phyloP scores from a whole-genome alignment of 2,888 invertebrate species.

The Catocala fraxini region DNA sequence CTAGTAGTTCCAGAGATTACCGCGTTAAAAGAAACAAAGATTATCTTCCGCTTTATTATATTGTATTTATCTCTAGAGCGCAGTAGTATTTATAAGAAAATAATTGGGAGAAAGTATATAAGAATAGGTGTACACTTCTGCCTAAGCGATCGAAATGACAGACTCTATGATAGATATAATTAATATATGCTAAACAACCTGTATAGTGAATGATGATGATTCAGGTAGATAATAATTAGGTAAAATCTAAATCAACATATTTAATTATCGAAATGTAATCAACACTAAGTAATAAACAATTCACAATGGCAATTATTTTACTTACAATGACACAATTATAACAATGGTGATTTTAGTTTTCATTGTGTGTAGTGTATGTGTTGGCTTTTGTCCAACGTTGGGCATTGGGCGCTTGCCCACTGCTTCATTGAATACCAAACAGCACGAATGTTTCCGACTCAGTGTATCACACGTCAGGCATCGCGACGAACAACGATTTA shows the following conservation, averaged over 20 bases:
- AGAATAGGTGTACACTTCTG: too few species aligned
- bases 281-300: conserved; percentile 5
- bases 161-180: too few species aligned
- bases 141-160: too few species aligned
- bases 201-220: neutral
- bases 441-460: conserved; percentile 10
- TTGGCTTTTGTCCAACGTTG: conserved; percentile 40
- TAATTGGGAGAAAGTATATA: too few species aligned
- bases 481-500: conserved; percentile 1
- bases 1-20: too few species aligned
- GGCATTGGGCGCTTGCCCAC: conserved; percentile 16
- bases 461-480: conserved; percentile 7
- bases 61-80: too few species aligned
- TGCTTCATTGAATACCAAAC: conserved; percentile 12
- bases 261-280: conserved; percentile 9
- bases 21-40: too few species aligned
- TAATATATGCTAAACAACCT: too few species aligned
- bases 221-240: neutral
- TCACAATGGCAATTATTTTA: neutral
- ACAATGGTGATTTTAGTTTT: conserved; percentile 15
- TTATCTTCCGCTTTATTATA: too few species aligned
- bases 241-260: neutral
- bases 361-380: conserved; percentile 10
- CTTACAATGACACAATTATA: conserved; percentile 8
- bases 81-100: too few species aligned